Evolutionary conservation across 2,888 invertebrate species (phyloP), one percentile per base, ranked within the genome.

Genomic region (Ornithoptera priamus): DNA sequence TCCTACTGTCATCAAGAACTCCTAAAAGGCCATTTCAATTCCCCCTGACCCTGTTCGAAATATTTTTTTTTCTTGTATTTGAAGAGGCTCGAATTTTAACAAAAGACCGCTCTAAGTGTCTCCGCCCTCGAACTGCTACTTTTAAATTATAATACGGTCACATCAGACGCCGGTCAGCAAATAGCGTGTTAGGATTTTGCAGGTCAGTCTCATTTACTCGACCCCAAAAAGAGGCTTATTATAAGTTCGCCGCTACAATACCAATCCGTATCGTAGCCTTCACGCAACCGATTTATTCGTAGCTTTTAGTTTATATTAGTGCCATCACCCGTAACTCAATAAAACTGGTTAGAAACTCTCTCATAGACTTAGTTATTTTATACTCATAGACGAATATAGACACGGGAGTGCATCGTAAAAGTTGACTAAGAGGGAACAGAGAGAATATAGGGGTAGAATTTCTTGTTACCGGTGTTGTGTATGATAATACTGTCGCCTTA

Each of bases 21-120:
- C 61, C 61, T 65, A 69, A 69, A 62, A 69, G 57, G 69, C 65
- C 65, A 65, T 69, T 69, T 65, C 69, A 69, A 69, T 65, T 65
- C 65, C 18, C 65, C 50, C 65, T 58, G 65, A 69, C 69, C 65
- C 62, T 65, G 65, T 62, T 69, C 69, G 57, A 53, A 69, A 65
- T 62, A 46, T 62, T 68, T 68, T 69, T 30, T 30, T 30, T 30
- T 30, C 22, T 69, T 69, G 61, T 63, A 70, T 70, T 70, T 67
- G 70, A 53, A 70, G 66, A 66, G 62, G 66, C 66, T 62, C 57
- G 66, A 59, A 70, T 63, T 70, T 70, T 59, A 62, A 63, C 63
- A 70, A 70, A 70, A 70, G 70, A 66, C 66, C 53, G 59, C 61
- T 63, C 66, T 58, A 62, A 65, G 50, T 70, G 3, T 30, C 62